These are phyloP conservation scores for Halcyon malimbica DNA, from an alignment of 2,113 vertebrate species.

Conservation along the genomic window DNA sequence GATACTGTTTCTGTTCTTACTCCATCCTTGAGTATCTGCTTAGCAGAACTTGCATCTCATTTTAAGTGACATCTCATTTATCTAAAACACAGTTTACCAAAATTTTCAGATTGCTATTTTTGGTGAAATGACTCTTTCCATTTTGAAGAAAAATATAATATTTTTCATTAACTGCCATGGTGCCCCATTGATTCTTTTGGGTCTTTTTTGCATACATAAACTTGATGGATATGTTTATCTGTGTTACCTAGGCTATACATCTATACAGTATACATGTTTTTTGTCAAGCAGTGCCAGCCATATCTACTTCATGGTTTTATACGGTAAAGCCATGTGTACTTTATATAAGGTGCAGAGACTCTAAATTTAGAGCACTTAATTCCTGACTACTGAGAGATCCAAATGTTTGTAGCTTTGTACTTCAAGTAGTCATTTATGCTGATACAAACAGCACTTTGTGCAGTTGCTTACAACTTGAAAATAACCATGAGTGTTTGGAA, in stretches of 20 bases:
- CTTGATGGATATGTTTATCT: background rate
- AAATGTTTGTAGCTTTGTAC: slow-evolving; percentile 46
- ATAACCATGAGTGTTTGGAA: slow-evolving; percentile 48
- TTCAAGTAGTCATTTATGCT: slow-evolving; percentile 44
- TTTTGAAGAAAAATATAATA: background rate
- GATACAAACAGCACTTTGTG: slow-evolving; percentile 41
- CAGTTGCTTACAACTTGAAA: slow-evolving; percentile 45
- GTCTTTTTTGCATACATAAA: background rate
- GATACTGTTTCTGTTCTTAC: background rate
- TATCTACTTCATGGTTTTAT: background rate
- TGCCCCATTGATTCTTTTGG: background rate
- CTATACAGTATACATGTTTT: background rate
- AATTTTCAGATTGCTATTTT: background rate
- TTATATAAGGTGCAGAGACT: background rate
- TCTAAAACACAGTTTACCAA: background rate
- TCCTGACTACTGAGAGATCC: background rate
- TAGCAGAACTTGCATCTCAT: background rate
- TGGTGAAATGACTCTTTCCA: background rate
- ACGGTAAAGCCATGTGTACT: background rate
- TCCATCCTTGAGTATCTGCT: background rate
- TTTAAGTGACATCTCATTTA: background rate
- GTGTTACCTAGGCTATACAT: background rate
- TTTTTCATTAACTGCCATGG: background rate
- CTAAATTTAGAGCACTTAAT: slow-evolving; percentile 12
- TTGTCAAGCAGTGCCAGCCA: background rate